Conservation (phyloP, 2,888 invertebrate genomes). For the Yponomeuta evonymella region DNA sequence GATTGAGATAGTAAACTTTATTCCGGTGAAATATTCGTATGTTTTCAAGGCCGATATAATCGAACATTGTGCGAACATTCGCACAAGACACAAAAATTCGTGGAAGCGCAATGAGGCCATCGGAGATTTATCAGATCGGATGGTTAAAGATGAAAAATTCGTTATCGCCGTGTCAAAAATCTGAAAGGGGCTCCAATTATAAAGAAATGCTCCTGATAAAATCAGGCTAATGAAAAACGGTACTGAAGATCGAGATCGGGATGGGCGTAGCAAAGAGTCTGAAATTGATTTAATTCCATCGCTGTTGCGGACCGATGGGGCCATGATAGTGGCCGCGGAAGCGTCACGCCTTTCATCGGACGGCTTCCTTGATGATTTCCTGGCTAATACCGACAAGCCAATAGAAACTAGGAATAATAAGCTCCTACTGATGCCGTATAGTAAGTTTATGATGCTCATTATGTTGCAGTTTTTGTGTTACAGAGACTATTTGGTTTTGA, state of each 20-base stretch:
- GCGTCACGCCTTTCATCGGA: slow-evolving; percentile 33
- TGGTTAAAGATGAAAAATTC: slow-evolving; percentile 46
- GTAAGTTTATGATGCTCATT: too few relatives aligned
- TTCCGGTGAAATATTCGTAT: not conserved
- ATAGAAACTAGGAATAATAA: not conserved
- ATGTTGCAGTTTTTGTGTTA: too few relatives aligned
- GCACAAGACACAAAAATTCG: slow-evolving; percentile 29
- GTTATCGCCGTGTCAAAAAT: slow-evolving; percentile 61
- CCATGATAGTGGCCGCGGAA: slow-evolving; percentile 56
- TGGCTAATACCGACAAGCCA: not conserved
- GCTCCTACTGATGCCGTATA: not conserved
- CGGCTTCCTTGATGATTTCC: slow-evolving; percentile 21
- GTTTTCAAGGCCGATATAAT: not conserved
- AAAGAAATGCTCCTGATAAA: slow-evolving; percentile 67
- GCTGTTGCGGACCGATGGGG: slow-evolving; percentile 50
- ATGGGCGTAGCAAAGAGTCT: slow-evolving; percentile 38
- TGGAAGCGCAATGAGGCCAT: slow-evolving; percentile 38
- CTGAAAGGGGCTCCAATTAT: slow-evolving; percentile 60
- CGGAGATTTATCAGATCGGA: slow-evolving; percentile 39
- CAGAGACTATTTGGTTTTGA: too few relatives aligned
- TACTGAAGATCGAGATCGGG: slow-evolving; percentile 55
- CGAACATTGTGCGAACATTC: not conserved
- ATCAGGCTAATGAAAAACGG: slow-evolving; percentile 73
- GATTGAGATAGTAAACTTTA: slow-evolving; percentile 20
- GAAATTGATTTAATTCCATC: slow-evolving; percentile 69